Conservation (phyloP, 2,113 vertebrate genomes). For the Austrofundulus limnaeus region DNA sequence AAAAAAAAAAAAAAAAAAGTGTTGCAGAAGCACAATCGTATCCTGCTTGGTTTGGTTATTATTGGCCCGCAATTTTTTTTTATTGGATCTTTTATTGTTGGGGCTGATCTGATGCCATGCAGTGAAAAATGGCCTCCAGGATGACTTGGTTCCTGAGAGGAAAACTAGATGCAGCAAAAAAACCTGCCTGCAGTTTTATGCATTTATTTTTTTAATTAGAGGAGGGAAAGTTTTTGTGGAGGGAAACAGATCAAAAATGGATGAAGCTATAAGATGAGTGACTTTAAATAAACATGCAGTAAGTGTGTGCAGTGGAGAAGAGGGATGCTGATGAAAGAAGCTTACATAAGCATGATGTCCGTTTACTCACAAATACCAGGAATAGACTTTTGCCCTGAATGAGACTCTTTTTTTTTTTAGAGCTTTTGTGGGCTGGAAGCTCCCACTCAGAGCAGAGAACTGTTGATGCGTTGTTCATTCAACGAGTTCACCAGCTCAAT, state of each 20-base stretch:
- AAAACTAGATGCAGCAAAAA: no score
- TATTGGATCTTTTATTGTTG: no score
- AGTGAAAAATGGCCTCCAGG: no score
- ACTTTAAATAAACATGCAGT: slow-evolving; percentile 2
- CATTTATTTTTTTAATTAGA: no score
- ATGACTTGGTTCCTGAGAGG: no score
- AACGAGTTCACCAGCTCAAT: slow-evolving; percentile 7
- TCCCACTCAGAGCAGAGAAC: slow-evolving; percentile 24
- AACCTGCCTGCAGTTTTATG: no score
- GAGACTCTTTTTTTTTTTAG: slow-evolving; percentile 35
- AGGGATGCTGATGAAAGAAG: slow-evolving; percentile 36
- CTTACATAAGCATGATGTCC: slow-evolving; percentile 50
- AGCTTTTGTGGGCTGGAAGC: slow-evolving; percentile 48
- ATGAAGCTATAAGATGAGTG: slow-evolving; percentile 6
- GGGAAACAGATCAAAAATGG: neutral
- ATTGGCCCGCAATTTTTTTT: no score
- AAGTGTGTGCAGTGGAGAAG: neutral
- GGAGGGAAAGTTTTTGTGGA: no score
- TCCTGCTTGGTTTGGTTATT: neutral
- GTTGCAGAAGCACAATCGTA: slow-evolving; percentile 21
- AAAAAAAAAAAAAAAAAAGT: no score
- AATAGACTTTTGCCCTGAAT: slow-evolving; percentile 49
- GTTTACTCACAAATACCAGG: slow-evolving; percentile 21
- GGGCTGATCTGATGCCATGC: no score
- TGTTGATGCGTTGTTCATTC: slow-evolving; percentile 33